Percentiles rank a stretch among this genome's conserved stretches.
These are phyloP conservation scores for Helicoverpa assulta DNA, from an alignment of 2,888 invertebrate genomes.

Conservation along the genomic window DNA sequence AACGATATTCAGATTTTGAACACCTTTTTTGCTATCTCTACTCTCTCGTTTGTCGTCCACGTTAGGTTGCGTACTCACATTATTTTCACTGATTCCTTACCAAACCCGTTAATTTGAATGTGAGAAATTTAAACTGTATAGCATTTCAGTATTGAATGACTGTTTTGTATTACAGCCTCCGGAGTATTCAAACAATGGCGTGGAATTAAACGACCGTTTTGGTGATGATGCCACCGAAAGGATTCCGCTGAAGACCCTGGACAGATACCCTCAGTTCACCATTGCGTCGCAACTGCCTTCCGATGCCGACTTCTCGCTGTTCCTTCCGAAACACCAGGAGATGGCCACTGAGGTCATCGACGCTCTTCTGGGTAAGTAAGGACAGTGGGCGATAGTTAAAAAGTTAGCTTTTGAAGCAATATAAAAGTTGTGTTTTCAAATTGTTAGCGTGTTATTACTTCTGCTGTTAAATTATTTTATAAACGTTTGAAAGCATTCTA, in stretches of 20 bases:
- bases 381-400: not conserved
- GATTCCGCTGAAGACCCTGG: slow-evolving; percentile 89
- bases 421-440: too few relatives aligned
- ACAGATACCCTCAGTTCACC: slow-evolving; percentile 89
- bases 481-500: too few relatives aligned
- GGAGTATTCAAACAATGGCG: slow-evolving; percentile 89
- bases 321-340: slow-evolving; percentile 92
- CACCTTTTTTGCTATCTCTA: too few relatives aligned
- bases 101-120: too few relatives aligned
- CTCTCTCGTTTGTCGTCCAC: too few relatives aligned
- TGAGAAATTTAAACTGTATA: too few relatives aligned
- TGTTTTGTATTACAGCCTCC: slow-evolving; percentile 67
- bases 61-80: too few relatives aligned
- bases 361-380: slow-evolving; percentile 91
- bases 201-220: slow-evolving; percentile 91
- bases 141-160: too few relatives aligned
- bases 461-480: too few relatives aligned
- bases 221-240: slow-evolving; percentile 87
- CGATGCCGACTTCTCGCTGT: slow-evolving; percentile 93
- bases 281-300: slow-evolving; percentile 90
- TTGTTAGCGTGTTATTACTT: too few relatives aligned
- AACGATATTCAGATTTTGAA: not conserved
- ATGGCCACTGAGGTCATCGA: slow-evolving; percentile 93
- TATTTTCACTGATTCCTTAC: too few relatives aligned
- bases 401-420: too few relatives aligned